Conservation (phyloP, 2,888 invertebrate genomes). For the Spicauda simplicius region DNA sequence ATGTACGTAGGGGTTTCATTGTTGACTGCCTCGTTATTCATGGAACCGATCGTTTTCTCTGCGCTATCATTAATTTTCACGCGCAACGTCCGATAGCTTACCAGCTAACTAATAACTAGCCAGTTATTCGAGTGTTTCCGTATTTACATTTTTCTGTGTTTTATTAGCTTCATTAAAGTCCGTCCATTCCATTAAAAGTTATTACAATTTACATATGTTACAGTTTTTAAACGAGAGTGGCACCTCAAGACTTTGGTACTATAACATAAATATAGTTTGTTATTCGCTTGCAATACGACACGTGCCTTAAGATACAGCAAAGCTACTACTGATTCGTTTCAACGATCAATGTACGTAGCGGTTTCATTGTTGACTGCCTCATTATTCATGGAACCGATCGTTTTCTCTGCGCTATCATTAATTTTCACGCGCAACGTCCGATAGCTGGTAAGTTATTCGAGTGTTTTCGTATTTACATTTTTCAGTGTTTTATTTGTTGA, state of each 20-base stretch:
- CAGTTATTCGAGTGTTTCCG: constrained; percentile 9
- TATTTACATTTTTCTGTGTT: constrained; percentile 6
- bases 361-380: constrained; percentile 25
- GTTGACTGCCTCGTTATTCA: constrained; percentile 25
- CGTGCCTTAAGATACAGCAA: constrained; percentile 1
- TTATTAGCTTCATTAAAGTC: not conserved
- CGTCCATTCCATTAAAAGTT: too few species aligned
- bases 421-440: constrained; percentile 7
- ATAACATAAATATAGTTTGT: too few species aligned
- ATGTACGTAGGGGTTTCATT: constrained; percentile 24
- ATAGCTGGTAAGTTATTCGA: constrained; percentile 6
- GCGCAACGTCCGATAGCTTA: constrained; percentile 7
- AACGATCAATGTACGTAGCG: constrained; percentile 24
- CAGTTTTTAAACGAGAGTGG: too few species aligned
- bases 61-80: constrained; percentile 25
- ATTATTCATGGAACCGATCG: constrained; percentile 26
- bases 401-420: constrained; percentile 27
- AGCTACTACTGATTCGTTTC: constrained; percentile 18
- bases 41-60: constrained; percentile 21
- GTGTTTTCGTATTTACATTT: constrained; percentile 11
- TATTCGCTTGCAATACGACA: not conserved
- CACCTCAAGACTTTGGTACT: too few species aligned
- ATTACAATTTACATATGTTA: too few species aligned
- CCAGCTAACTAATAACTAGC: too few species aligned
- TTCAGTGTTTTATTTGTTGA: not conserved